phyloP scores from a whole-genome alignment of 2,888 invertebrate genomes.

The Stictocephala bisonia region DNA sequence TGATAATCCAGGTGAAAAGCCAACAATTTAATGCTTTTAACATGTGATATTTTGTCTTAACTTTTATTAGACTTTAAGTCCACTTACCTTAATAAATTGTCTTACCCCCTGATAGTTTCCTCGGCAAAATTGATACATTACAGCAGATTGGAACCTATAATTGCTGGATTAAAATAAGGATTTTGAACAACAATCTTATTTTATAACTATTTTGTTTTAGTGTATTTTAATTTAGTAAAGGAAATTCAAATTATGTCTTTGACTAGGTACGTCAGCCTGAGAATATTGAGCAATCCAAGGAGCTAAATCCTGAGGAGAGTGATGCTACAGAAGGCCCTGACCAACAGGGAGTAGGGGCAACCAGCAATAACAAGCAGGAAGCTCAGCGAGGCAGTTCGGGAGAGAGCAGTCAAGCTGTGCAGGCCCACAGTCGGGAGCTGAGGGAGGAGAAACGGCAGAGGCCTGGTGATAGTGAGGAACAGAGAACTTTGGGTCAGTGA shows the following conservation, averaged over 20 bases:
- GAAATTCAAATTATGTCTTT: not conserved
- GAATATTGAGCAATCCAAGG: slow-evolving; percentile 60
- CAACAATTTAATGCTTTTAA: too few relatives aligned
- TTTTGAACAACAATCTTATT: too few relatives aligned
- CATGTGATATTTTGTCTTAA: too few relatives aligned
- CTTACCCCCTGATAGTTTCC: too few relatives aligned
- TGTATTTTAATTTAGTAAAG: not conserved
- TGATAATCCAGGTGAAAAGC: too few relatives aligned
- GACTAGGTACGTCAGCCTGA: slow-evolving; percentile 37
- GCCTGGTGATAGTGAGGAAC: slow-evolving; percentile 80
- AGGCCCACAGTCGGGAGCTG: not conserved
- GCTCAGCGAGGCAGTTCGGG: slow-evolving; percentile 60
- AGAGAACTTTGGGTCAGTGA: slow-evolving; percentile 72
- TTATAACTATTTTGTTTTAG: not conserved
- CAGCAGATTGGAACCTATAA: too few relatives aligned
- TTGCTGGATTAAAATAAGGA: too few relatives aligned
- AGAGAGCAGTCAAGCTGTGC: slow-evolving; percentile 55
- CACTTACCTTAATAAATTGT: too few relatives aligned
- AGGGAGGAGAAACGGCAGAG: slow-evolving; percentile 72
- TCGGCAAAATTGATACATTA: too few relatives aligned
- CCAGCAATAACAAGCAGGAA: slow-evolving; percentile 67
- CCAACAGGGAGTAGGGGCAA: slow-evolving; percentile 78
- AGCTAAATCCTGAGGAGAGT: slow-evolving; percentile 69
- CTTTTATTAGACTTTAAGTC: too few relatives aligned
- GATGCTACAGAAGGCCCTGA: slow-evolving; percentile 66